A percentile compares a stretch with the other conserved stretches of the same genome.
Evolutionary conservation across 2,888 invertebrate genomes (phyloP).

Genomic region (Xestia c-nigrum): DNA sequence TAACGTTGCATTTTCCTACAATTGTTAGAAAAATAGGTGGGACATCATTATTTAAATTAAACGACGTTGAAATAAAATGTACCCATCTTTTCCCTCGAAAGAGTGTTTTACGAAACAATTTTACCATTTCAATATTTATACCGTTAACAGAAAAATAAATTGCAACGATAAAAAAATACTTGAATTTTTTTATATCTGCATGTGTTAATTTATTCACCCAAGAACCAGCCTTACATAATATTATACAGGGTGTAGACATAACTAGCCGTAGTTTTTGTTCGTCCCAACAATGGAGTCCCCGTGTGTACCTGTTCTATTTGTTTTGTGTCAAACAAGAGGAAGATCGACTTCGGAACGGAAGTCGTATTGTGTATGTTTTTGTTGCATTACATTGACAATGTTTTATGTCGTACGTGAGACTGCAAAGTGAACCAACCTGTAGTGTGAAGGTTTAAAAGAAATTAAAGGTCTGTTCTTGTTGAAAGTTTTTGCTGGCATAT

Average conservation of each 20-base stretch:
- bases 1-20: conserved; percentile 21
- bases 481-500: background rate
- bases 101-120: conserved; percentile 7
- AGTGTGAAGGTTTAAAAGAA: conserved; percentile 12
- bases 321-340: conserved; percentile 71
- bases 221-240: conserved; percentile 27
- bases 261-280: conserved; percentile 63
- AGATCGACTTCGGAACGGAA: conserved; percentile 74
- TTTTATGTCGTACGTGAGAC: conserved; percentile 59
- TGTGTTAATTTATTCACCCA: conserved; percentile 31
- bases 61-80: conserved; percentile 19
- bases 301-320: conserved; percentile 73
- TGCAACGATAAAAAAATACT: background rate
- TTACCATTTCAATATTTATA: background rate
- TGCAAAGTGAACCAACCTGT: conserved; percentile 32
- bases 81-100: background rate
- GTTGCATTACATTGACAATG: conserved; percentile 71
- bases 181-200: conserved; percentile 2
- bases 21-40: conserved; percentile 4
- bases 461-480: background rate
- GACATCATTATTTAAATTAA: conserved; percentile 36
- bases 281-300: conserved; percentile 68
- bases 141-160: background rate
- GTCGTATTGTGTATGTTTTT: conserved; percentile 74
- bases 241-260: conserved; percentile 11